Conservation (phyloP, 1,140 invertebrate species). For the Oedothorax gibbosus region DNA sequence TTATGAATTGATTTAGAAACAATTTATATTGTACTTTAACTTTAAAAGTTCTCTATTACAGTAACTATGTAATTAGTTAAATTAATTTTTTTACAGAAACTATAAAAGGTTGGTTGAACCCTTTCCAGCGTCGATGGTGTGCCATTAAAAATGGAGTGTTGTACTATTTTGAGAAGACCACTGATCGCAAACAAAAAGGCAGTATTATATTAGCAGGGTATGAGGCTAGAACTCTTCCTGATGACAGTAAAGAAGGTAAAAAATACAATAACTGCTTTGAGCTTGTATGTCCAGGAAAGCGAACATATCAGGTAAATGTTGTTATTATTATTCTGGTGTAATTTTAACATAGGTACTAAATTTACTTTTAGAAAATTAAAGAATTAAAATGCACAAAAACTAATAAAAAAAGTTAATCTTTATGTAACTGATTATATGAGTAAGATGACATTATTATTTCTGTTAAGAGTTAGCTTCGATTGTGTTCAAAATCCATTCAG, state of each 20-base stretch:
- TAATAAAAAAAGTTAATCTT: too few species aligned
- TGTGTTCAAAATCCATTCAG: too few species aligned
- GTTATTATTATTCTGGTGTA: background rate
- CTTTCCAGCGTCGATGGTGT: slow-evolving; percentile 60
- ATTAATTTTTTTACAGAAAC: slow-evolving; percentile 34
- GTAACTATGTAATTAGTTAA: background rate
- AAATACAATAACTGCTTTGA: slow-evolving; percentile 58
- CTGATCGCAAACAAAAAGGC: slow-evolving; percentile 57
- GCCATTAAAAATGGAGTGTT: slow-evolving; percentile 58
- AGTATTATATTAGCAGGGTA: slow-evolving; percentile 53
- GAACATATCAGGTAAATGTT: slow-evolving; percentile 56
- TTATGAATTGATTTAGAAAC: background rate
- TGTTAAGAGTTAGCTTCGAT: too few species aligned
- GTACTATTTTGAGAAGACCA: slow-evolving; percentile 58
- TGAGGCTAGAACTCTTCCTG: slow-evolving; percentile 41
- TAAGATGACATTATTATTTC: too few species aligned
- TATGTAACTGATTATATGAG: too few species aligned
- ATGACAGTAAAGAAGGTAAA: slow-evolving; percentile 47
- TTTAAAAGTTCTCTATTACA: background rate
- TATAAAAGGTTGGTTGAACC: slow-evolving; percentile 58
- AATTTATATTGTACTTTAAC: background rate
- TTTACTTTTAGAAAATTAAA: background rate
- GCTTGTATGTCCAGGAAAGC: slow-evolving; percentile 56
- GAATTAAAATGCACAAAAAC: background rate
- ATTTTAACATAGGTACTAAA: background rate